phyloP scores from a whole-genome alignment of 2,888 invertebrate species.

The Glyphotaelius pellucidus region DNA sequence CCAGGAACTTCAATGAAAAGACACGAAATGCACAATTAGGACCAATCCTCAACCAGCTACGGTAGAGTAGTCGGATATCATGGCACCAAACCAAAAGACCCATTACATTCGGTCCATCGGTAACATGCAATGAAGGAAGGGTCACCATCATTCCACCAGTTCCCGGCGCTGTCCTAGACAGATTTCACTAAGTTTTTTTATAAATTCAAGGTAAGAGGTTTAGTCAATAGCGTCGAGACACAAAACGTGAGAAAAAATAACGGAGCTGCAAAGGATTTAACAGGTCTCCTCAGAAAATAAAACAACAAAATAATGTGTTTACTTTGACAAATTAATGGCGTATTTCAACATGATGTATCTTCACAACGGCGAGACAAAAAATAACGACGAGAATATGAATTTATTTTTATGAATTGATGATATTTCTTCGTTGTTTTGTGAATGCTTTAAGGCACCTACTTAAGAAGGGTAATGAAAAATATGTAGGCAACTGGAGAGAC shows the following conservation, averaged over 20 bases:
- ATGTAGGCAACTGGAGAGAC: background rate
- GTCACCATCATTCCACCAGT: background rate
- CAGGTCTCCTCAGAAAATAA: background rate
- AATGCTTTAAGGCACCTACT: background rate
- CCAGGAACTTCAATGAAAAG: slow-evolving; percentile 28
- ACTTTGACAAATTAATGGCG: background rate
- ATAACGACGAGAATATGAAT: background rate
- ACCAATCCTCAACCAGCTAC: background rate
- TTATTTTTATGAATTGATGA: background rate
- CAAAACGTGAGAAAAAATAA: slow-evolving; percentile 56
- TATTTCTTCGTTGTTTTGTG: background rate
- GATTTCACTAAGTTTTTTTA: background rate
- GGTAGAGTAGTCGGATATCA: background rate
- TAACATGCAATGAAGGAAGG: background rate
- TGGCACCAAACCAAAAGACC: background rate
- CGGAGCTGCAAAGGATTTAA: slow-evolving; percentile 36
- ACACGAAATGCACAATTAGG: slow-evolving; percentile 46
- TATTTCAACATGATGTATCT: background rate
- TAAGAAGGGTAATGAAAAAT: background rate
- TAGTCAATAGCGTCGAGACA: background rate
- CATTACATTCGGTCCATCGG: background rate
- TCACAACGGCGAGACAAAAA: background rate
- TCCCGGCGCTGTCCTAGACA: background rate
- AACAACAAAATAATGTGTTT: background rate
- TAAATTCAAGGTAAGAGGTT: background rate